Evolutionary conservation across 2,113 vertebrate genomes (phyloP).

Genomic region (Myrmecobius fasciatus): DNA sequence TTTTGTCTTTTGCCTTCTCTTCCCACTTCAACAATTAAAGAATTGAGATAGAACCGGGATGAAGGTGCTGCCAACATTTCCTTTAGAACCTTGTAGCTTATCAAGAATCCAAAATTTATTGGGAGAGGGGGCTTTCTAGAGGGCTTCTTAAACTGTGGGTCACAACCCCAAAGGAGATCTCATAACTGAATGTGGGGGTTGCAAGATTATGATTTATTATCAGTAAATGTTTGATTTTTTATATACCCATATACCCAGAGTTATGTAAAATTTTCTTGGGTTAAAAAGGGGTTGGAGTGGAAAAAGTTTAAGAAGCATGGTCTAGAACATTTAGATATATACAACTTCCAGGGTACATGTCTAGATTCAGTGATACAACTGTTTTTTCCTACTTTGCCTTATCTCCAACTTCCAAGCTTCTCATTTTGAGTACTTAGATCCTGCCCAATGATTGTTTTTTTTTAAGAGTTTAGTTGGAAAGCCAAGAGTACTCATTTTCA

Average conservation of each 20-base stretch:
- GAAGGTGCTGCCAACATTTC: conserved; percentile 13
- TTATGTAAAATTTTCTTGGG: too few species aligned
- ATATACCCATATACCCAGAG: too few species aligned
- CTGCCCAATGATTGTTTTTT: background rate
- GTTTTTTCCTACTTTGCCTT: background rate
- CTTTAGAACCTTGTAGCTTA: background rate
- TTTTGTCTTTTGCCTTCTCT: background rate
- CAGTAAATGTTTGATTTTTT: too few species aligned
- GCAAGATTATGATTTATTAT: too few species aligned
- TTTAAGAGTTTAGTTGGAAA: background rate
- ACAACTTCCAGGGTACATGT: background rate
- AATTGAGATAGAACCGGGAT: background rate
- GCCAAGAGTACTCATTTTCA: background rate
- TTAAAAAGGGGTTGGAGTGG: too few species aligned
- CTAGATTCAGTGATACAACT: background rate
- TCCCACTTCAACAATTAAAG: background rate
- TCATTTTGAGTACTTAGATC: background rate
- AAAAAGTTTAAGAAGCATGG: background rate
- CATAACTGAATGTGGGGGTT: too few species aligned
- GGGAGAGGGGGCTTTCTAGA: background rate
- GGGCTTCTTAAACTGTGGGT: too few species aligned
- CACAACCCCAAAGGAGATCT: too few species aligned
- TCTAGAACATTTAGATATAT: background rate
- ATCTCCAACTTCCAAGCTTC: background rate
- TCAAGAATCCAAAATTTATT: conserved; percentile 4